Conservation (phyloP, 2,113 vertebrate species). For the Anoura caudifer region DNA sequence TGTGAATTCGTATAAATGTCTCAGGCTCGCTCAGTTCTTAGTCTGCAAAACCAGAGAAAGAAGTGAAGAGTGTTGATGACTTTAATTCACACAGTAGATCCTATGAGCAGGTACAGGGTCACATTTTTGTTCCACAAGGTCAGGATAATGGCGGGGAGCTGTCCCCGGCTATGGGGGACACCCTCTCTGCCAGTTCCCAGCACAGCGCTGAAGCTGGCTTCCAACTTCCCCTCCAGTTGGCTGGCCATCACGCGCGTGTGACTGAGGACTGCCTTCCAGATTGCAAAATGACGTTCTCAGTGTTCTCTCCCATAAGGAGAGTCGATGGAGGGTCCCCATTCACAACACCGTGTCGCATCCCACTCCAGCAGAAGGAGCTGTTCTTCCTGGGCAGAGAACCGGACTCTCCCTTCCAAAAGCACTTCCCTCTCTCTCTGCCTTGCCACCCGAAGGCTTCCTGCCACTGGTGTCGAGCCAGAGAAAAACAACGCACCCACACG, state of each 20-base stretch:
- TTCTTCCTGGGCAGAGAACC: neutral
- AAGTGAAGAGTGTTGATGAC: neutral
- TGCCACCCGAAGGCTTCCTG: neutral
- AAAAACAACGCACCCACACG: fast-evolving
- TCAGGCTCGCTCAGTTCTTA: fast-evolving
- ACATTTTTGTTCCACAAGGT: neutral
- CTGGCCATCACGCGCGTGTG: neutral
- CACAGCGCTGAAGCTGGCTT: fast-evolving
- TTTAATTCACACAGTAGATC: neutral
- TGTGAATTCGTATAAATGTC: neutral
- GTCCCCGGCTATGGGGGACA: fast-evolving
- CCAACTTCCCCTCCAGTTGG: neutral
- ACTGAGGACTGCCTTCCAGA: neutral
- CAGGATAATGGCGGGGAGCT: neutral
- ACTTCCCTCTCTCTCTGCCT: neutral
- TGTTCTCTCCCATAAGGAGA: neutral
- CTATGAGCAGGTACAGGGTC: neutral
- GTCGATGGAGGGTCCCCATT: neutral
- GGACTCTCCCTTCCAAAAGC: neutral
- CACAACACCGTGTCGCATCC: no score
- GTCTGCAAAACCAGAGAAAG: neutral
- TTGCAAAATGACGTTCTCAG: neutral
- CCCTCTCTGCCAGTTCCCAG: fast-evolving
- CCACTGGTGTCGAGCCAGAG: neutral
- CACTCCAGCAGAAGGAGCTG: neutral